Evolutionary conservation across 2,888 invertebrate species (phyloP).

Genomic region (Apantesis nais): DNA sequence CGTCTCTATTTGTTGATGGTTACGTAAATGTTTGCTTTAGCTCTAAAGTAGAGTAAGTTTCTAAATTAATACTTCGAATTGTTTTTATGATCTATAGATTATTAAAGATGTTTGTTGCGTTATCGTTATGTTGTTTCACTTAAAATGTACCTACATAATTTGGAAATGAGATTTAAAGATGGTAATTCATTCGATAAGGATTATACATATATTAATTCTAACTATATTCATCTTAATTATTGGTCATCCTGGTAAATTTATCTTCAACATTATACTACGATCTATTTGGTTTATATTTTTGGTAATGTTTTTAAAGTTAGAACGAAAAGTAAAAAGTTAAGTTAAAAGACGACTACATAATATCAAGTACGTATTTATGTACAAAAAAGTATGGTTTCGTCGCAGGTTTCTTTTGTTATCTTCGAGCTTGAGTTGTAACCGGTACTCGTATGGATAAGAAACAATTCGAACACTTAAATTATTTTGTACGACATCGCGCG

Average conservation of each 20-base stretch:
- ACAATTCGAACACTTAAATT: slow-evolving; percentile 73
- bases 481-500: slow-evolving; percentile 62
- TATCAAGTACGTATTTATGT: slow-evolving; percentile 56
- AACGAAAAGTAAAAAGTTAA: slow-evolving; percentile 19
- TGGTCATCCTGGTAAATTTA: not conserved
- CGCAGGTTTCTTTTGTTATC: slow-evolving; percentile 61
- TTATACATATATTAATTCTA: not conserved
- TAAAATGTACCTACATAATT: not conserved
- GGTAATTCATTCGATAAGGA: not conserved
- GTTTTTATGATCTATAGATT: slow-evolving; percentile 7
- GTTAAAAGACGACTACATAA: slow-evolving; percentile 27
- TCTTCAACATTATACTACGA: not conserved
- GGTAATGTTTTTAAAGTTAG: not conserved
- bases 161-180: not conserved
- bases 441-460: slow-evolving; percentile 65
- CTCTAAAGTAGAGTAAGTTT: slow-evolving; percentile 32
- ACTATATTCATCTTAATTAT: not conserved
- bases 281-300: not conserved
- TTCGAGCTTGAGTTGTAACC: slow-evolving; percentile 65
- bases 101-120: not conserved
- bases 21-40: slow-evolving; percentile 64
- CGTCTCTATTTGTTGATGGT: slow-evolving; percentile 59
- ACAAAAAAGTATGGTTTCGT: slow-evolving; percentile 40
- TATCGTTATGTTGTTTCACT: not conserved
- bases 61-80: slow-evolving; percentile 36